Conservation (phyloP, 2,113 vertebrate species). For the Phylloscopus trochilus region DNA sequence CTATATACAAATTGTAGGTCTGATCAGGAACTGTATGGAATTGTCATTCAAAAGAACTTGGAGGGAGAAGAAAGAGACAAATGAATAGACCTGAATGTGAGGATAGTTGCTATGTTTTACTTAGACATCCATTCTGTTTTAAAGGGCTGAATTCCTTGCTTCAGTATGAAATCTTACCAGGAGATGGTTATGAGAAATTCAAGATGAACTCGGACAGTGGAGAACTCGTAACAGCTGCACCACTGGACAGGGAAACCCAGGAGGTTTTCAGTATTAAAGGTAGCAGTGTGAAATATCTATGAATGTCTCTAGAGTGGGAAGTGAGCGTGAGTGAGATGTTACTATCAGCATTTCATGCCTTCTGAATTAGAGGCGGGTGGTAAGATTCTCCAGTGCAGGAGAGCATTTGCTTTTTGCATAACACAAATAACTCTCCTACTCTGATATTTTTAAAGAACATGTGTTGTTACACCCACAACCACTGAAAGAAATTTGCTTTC, state of each 20-base stretch:
- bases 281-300: slow-evolving; percentile 37
- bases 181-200: slow-evolving; percentile 82
- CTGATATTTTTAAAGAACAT: not conserved
- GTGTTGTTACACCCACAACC: not conserved
- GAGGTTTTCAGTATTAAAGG: slow-evolving; percentile 82
- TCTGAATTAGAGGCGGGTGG: not conserved
- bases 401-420: not conserved
- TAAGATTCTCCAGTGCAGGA: not conserved
- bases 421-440: not conserved
- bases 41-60: slow-evolving; percentile 28
- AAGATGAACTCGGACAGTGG: slow-evolving; percentile 81
- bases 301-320: not conserved
- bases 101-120: not conserved
- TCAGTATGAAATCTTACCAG: slow-evolving; percentile 85
- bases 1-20: not conserved
- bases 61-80: not conserved
- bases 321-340: not conserved
- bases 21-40: slow-evolving; percentile 21
- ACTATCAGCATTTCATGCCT: not conserved
- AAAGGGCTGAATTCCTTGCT: slow-evolving; percentile 85
- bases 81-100: not conserved
- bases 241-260: slow-evolving; percentile 85
- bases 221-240: slow-evolving; percentile 75
- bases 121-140: slow-evolving; percentile 10
- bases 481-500: not conserved